Conservation (phyloP, 1,140 invertebrate species). For the Aphis craccivora region DNA sequence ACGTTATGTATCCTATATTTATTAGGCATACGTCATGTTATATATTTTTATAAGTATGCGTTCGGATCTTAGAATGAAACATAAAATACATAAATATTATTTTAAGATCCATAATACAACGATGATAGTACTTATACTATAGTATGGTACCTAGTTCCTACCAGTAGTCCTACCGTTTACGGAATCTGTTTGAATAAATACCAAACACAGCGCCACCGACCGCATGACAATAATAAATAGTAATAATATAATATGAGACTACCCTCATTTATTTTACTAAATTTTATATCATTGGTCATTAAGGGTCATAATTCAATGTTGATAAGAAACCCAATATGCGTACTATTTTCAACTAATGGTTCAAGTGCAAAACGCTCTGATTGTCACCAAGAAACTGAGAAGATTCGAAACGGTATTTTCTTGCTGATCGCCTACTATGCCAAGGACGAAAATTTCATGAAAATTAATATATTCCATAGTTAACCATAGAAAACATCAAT, state of each 20-base stretch:
- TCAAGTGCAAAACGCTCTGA: background rate
- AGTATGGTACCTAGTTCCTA: too few species aligned
- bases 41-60: background rate
- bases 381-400: background rate
- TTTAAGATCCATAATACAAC: background rate
- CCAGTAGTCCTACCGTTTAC: background rate
- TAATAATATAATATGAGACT: too few species aligned
- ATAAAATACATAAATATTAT: background rate
- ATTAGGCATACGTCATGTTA: background rate
- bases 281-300: too few species aligned
- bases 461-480: background rate
- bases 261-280: too few species aligned
- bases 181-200: background rate
- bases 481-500: background rate
- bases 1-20: background rate
- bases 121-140: background rate
- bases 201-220: background rate
- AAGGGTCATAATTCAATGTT: too few species aligned
- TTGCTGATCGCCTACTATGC: background rate
- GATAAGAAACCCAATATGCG: too few species aligned
- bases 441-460: background rate
- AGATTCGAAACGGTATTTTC: background rate
- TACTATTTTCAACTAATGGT: background rate
- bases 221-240: too few species aligned
- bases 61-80: background rate